Evolutionary conservation across 2,888 invertebrate species (phyloP).

Genomic region (Plusia festucae): DNA sequence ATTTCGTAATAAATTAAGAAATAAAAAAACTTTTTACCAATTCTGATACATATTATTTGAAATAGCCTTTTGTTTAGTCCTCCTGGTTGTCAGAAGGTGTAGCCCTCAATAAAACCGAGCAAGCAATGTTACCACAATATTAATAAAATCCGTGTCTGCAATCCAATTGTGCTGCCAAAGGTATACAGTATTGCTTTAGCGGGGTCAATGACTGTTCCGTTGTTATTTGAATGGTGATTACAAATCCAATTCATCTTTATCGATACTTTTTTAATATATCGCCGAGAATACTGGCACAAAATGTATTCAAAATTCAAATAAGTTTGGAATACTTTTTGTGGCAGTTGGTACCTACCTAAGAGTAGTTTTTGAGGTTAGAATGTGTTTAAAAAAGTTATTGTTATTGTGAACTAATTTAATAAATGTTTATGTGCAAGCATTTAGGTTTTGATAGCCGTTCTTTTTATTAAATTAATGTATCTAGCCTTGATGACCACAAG

Average conservation of each 20-base stretch:
- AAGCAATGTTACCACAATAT: conserved; percentile 45
- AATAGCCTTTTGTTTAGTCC: not conserved
- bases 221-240: conserved; percentile 50
- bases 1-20: not conserved
- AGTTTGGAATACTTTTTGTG: not conserved
- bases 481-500: conserved; percentile 4
- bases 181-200: conserved; percentile 55
- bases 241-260: conserved; percentile 28
- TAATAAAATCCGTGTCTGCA: conserved; percentile 50
- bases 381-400: conserved; percentile 9
- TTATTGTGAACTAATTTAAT: conserved; percentile 15
- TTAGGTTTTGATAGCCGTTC: not conserved
- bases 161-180: conserved; percentile 50
- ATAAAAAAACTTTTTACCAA: not conserved
- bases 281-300: too few relatives aligned
- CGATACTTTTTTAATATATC: conserved; percentile 19
- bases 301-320: too few relatives aligned
- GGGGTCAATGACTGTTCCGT: conserved; percentile 57
- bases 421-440: not conserved
- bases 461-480: conserved; percentile 3
- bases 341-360: too few relatives aligned
- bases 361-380: conserved; percentile 11
- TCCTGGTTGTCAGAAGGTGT: conserved; percentile 7
- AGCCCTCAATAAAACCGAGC: conserved; percentile 22
- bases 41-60: not conserved